phyloP scores from a whole-genome alignment of 2,113 vertebrate species.

The Neoarius graeffei region DNA sequence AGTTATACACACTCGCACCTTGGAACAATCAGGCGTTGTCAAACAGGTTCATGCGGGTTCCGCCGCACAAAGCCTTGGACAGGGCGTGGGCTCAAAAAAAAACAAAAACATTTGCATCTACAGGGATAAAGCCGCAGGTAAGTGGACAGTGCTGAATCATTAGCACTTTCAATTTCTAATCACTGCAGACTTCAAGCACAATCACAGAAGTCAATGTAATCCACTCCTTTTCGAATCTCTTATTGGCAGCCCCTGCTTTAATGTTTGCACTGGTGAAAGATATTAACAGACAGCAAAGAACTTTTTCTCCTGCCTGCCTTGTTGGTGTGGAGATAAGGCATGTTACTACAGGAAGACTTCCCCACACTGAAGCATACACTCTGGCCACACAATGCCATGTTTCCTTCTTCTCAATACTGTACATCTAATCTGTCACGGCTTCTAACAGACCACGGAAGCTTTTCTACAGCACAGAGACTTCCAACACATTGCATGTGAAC shows the following conservation, averaged over 20 bases:
- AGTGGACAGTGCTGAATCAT: conserved; percentile 41
- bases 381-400: not conserved
- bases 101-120: conserved; percentile 46
- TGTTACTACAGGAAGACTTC: conserved; percentile 53
- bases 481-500: not conserved
- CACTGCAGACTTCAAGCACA: conserved; percentile 21
- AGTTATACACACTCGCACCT: not conserved
- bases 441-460: not conserved
- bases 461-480: not conserved
- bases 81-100: conserved; percentile 40
- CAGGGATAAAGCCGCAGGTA: conserved; percentile 33
- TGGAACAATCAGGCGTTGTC: conserved; percentile 32
- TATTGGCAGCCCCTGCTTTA: not conserved
- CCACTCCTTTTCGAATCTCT: conserved; percentile 2
- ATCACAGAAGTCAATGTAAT: conserved; percentile 24
- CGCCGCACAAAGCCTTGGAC: conserved; percentile 15
- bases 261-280: conserved; percentile 22
- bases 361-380: not conserved
- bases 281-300: conserved; percentile 5
- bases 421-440: not conserved
- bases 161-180: conserved; percentile 27
- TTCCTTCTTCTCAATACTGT: conserved; percentile 5
- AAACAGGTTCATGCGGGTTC: conserved; percentile 48
- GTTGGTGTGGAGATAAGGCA: conserved; percentile 44
- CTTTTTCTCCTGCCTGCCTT: conserved; percentile 19